phyloP scores from a whole-genome alignment of 2,888 invertebrate species.

The Itoplectis maculator region DNA sequence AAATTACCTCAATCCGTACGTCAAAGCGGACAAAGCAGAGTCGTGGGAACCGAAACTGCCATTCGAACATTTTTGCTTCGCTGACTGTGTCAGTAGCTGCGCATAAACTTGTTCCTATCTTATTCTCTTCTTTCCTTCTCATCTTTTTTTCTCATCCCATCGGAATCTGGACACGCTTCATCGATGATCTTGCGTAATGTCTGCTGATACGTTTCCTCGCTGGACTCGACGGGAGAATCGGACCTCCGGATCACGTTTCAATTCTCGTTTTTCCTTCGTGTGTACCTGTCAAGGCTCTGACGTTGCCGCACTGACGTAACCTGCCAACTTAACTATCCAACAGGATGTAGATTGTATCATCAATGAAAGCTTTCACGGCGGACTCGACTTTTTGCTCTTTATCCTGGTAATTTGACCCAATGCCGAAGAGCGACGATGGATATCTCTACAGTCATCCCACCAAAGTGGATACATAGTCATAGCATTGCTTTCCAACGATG shows the following conservation, averaged over 20 bases:
- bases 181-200: slow-evolving; percentile 39
- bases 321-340: neutral
- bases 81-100: slow-evolving; percentile 32
- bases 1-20: slow-evolving; percentile 34
- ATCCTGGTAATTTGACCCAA: neutral
- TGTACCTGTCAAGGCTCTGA: slow-evolving; percentile 11
- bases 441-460: neutral
- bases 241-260: slow-evolving; percentile 1
- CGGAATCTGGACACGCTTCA: slow-evolving; percentile 22
- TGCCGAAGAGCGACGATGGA: neutral
- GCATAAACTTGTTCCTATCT: slow-evolving; percentile 5
- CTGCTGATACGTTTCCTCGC: neutral
- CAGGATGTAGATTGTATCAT: neutral
- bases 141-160: slow-evolving; percentile 5
- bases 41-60: slow-evolving; percentile 57
- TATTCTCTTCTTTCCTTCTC: slow-evolving; percentile 15
- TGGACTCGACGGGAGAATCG: slow-evolving; percentile 1
- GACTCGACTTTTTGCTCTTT: neutral
- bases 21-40: slow-evolving; percentile 7
- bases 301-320: neutral
- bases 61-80: slow-evolving; percentile 38
- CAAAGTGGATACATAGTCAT: neutral
- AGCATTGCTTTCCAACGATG: no score
- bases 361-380: neutral
- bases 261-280: slow-evolving; percentile 5